Evolutionary conservation across 2,797 vertebrate genomes (phyloP).

Genomic region (Lacerta agilis): DNA sequence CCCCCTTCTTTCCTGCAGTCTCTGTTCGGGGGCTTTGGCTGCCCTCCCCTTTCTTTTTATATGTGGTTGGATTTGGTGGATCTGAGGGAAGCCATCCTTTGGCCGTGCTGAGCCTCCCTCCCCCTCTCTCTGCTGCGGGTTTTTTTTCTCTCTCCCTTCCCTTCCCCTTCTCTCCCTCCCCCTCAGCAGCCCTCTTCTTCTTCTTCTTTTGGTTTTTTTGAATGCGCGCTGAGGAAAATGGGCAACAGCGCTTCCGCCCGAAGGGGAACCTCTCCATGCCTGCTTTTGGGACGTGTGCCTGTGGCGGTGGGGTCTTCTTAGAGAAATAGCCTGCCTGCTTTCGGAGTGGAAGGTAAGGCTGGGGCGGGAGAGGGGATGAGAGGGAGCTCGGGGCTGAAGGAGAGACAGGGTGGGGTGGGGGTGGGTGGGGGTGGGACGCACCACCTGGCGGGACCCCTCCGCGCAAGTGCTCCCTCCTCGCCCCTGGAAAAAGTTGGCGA

Average conservation of each 20-base stretch:
- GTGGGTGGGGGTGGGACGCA: neutral
- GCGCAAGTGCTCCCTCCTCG: constrained; percentile 60
- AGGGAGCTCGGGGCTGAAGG: constrained; percentile 52
- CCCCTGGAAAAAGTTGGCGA: constrained; percentile 80
- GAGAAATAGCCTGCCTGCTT: constrained; percentile 95
- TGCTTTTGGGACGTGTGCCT: constrained; percentile 82
- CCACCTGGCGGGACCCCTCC: constrained; percentile 57
- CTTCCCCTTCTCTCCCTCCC: neutral
- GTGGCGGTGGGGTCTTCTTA: constrained; percentile 93
- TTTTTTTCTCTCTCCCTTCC: neutral
- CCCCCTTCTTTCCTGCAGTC: neutral
- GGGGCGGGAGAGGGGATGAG: constrained; percentile 47
- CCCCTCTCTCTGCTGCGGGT: constrained; percentile 52
- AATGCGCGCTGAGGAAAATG: constrained; percentile 88
- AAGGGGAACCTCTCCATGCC: constrained; percentile 81
- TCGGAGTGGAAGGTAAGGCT: constrained; percentile 97
- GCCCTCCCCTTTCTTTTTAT: constrained; percentile 13
- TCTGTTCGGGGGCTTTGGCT: no score
- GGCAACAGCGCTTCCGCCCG: constrained; percentile 88
- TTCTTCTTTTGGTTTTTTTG: constrained; percentile 84
- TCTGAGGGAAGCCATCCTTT: constrained; percentile 62
- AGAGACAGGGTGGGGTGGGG: constrained; percentile 60
- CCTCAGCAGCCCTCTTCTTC: neutral
- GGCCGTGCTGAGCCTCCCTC: constrained; percentile 58
- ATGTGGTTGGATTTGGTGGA: constrained; percentile 72